Conservation (phyloP, 2,888 invertebrate species). For the Xanthostigma xanthostigma region DNA sequence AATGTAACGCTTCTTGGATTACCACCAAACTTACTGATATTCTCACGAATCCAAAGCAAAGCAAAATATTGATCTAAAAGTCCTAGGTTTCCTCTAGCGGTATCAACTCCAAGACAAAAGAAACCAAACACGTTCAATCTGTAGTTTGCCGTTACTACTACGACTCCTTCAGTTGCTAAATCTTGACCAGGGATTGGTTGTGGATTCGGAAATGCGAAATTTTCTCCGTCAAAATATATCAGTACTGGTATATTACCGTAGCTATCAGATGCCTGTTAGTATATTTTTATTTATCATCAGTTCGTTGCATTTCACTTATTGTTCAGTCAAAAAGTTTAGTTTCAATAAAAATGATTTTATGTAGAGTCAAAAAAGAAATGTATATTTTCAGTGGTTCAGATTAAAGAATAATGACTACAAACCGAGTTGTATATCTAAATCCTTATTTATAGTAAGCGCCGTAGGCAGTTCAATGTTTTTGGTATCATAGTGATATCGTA, state of each 20-base stretch:
- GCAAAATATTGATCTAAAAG: slow-evolving; percentile 74
- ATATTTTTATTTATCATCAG: too few relatives aligned
- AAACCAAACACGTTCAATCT: slow-evolving; percentile 56
- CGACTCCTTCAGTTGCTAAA: slow-evolving; percentile 51
- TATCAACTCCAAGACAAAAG: slow-evolving; percentile 37
- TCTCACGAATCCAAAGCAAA: slow-evolving; percentile 58
- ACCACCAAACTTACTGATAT: slow-evolving; percentile 67
- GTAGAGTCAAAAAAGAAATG: too few relatives aligned
- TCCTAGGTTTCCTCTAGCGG: slow-evolving; percentile 69
- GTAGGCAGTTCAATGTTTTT: too few relatives aligned
- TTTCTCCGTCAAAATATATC: slow-evolving; percentile 51
- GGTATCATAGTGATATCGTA: too few relatives aligned
- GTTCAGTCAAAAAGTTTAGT: too few relatives aligned
- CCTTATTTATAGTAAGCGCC: too few relatives aligned
- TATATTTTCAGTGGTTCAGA: too few relatives aligned
- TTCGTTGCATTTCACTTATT: too few relatives aligned
- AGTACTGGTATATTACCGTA: slow-evolving; percentile 49
- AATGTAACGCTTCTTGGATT: slow-evolving; percentile 64
- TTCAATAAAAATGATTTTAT: too few relatives aligned
- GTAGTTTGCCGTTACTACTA: slow-evolving; percentile 55
- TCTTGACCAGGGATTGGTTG: slow-evolving; percentile 49
- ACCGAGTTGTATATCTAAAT: too few relatives aligned
- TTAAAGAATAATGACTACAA: too few relatives aligned
- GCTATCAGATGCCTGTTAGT: slow-evolving; percentile 8
- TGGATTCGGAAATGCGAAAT: slow-evolving; percentile 37